A percentile compares a stretch with the other conserved stretches of the same genome.
phyloP scores from a whole-genome alignment of 2,113 vertebrate species.

The Tautogolabrus adspersus region DNA sequence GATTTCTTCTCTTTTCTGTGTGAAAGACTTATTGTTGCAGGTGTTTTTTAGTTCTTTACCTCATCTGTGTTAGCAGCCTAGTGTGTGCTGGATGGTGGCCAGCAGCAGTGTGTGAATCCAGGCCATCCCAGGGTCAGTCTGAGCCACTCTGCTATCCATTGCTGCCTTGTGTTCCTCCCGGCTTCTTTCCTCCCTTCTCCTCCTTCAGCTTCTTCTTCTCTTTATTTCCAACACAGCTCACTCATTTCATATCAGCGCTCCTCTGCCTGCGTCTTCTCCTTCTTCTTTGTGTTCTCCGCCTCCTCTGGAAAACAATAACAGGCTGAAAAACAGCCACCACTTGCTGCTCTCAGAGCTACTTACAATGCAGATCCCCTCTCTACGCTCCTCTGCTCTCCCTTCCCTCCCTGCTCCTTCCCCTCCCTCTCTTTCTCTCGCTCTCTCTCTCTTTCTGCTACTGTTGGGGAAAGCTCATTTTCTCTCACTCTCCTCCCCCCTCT shows the following conservation, averaged over 20 bases:
- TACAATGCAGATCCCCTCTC: conserved; percentile 77
- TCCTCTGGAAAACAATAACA: conserved; percentile 64
- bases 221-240: conserved; percentile 4
- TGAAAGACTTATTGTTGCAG: conserved; percentile 9
- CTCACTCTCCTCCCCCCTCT: conserved; percentile 66
- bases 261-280: conserved; percentile 17
- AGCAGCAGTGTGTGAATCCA: conserved; percentile 78
- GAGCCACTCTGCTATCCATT: conserved; percentile 79
- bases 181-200: conserved; percentile 55
- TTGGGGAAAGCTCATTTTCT: conserved; percentile 66
- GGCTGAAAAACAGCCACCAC: conserved; percentile 65
- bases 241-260: conserved; percentile 20
- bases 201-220: conserved; percentile 12
- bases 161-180: conserved; percentile 79
- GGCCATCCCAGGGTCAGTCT: conserved; percentile 72
- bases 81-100: conserved; percentile 72
- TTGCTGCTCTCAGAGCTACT: conserved; percentile 75
- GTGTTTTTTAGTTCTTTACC: conserved; percentile 74
- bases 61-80: conserved; percentile 75
- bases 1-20: conserved; percentile 7
- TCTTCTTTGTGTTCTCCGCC: conserved; percentile 25
- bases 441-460: conserved; percentile 55
- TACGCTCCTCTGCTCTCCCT: conserved; percentile 65
- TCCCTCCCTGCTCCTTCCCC: conserved; percentile 52
- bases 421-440: conserved; percentile 46